Base-by-base conservation (phyloP, 2,113 vertebrate species). In the Emydocephalus ijimae region DNA sequence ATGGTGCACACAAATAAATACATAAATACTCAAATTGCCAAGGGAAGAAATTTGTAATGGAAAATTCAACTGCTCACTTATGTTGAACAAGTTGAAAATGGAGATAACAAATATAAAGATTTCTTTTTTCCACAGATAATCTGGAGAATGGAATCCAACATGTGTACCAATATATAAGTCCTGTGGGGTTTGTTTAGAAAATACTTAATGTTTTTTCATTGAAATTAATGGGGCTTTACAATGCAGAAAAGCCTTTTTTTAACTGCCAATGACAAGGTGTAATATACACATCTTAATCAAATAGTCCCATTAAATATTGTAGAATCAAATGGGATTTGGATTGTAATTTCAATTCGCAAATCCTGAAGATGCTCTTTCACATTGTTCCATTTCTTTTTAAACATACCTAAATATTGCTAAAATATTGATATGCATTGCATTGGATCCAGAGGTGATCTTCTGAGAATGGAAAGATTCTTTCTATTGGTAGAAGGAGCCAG, bases 321-420 rank as follows among this genome's bases (percentile, higher is more conserved):
- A 54, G 55, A 92, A 85, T 69, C 43, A 88, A 74, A 85, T 55
- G 52, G 9, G 50, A 50, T 90, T 50, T 86, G 23, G 26, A 69
- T 55, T 92, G 59, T 45, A 64, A 45, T 52, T 29, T 92, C 50
- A 48, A 39, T 85, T 92, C 34, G 43, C n/a, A 88, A 8, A 10
- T 24, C 90, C 85, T 90, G 3, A 43, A 86, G 85, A 57, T 61
- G 20, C 10, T 9, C 26, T 54, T 48, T 89, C 74, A 55, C 8
- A 0, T 92, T 85, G 59, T 69, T 93, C 87, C 92, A 52, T 91
- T 57, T 90, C 92, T 94, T 94, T 85, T 93, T 95, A 61, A 94
- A 87, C 56, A 95, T 93, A 52, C 50, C 56, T n/a, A n/a, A n/a
- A n/a, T n/a, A n/a, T 95, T 95, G 96, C 92, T 95, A 94, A 93